phyloP scores from a whole-genome alignment of 2,797 vertebrate species.

The Manis crassicaudata region DNA sequence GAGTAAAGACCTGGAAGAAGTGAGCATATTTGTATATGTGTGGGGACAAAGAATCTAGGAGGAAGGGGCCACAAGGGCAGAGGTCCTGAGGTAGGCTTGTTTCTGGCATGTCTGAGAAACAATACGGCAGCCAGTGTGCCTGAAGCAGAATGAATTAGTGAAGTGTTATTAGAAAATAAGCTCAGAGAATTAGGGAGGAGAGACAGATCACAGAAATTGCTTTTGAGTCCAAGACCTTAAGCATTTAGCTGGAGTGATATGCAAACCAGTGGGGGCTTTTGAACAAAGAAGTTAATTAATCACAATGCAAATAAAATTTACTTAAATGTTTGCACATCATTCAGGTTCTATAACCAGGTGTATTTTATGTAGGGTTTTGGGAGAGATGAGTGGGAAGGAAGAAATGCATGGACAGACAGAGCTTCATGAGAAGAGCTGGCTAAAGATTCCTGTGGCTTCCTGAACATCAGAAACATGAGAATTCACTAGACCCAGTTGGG shows the following conservation, averaged over 20 bases:
- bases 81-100: not conserved
- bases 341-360: not conserved
- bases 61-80: not conserved
- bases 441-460: not conserved
- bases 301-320: not conserved
- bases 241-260: not conserved
- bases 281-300: not conserved
- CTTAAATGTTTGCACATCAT: not conserved
- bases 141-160: not conserved
- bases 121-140: not conserved
- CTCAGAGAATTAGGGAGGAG: not conserved
- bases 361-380: not conserved
- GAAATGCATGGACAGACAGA: not conserved
- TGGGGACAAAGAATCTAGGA: not conserved
- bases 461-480: not conserved
- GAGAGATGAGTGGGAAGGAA: not conserved
- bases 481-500: not conserved
- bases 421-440: not conserved
- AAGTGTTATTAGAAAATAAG: not conserved
- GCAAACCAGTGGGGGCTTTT: not conserved
- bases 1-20: not conserved
- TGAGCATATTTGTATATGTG: too few relatives aligned
- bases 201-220: not conserved
- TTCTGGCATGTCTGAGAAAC: not conserved
- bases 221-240: not conserved